Evolutionary conservation across 2,797 vertebrate species (phyloP), one percentile per base, ranked within the genome.

Genomic region (Pteropus rufus): DNA sequence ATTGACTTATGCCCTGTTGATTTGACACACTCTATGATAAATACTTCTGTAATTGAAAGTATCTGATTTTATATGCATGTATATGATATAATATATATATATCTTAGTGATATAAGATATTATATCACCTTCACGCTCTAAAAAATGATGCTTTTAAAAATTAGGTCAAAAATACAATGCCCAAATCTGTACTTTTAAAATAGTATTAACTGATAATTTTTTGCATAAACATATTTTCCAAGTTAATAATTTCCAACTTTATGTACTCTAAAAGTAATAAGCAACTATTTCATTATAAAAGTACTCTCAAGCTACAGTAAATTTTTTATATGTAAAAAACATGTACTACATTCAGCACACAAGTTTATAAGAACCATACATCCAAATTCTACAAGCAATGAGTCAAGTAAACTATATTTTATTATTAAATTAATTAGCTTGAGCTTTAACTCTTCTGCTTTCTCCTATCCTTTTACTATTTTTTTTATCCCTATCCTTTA

Each of bases 181-280:
- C 26, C 65, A 96, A 79, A 64, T 9, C 1, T 79, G 0, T 1
- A 79, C 9, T 96, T 24, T 0, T 67, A 65, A 96, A 95, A 93
- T 46, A 46, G 21, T 70, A 54, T 90, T 49, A 93, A 3, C 1
- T 46, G 14, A 64, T 82, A 89, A 75, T 81, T 23, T 83, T 80
- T 95, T 62, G 56, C 54, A 95, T 15, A 95, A 93, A 52, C 0
- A 60, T 92, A 94, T 97, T 92, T 2, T 83, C 89, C 10, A 73
- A 8, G 1, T 62, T 62, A 94, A 91, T 70, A 16, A 14, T 75
- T 88, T 19, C 7, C 24, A 95, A 65, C 39, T 62, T 1, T 90
- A 41, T 49, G 6, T 52, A 44, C 69, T 69, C 21, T 24, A 56
- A 93, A 92, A 26, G 11, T 64, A 89, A 93, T 84, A 72, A 85